phyloP scores from a whole-genome alignment of 2,888 invertebrate species.

The Pedicia rivosa region DNA sequence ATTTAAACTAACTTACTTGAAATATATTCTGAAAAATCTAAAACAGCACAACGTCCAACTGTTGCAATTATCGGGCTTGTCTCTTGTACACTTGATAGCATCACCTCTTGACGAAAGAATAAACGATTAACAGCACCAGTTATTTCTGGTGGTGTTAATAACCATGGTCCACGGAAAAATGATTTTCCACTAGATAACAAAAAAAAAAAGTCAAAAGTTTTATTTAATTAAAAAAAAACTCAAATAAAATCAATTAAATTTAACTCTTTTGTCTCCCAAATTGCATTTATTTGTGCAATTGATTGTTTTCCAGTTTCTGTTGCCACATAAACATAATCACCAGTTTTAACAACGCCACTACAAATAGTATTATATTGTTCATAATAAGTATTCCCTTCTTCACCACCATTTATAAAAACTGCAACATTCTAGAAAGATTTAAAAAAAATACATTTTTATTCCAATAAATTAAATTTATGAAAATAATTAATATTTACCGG shows the following conservation, averaged over 20 bases:
- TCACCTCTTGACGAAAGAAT: slow-evolving; percentile 88
- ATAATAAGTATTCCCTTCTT: slow-evolving; percentile 71
- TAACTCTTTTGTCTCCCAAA: slow-evolving; percentile 86
- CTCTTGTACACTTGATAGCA: slow-evolving; percentile 81
- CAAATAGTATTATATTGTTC: slow-evolving; percentile 83
- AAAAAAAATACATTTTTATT: slow-evolving; percentile 8
- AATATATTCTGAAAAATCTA: slow-evolving; percentile 80
- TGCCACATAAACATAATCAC: slow-evolving; percentile 91
- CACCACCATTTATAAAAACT: slow-evolving; percentile 50
- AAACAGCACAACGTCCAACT: slow-evolving; percentile 78
- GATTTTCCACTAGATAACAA: slow-evolving; percentile 57
- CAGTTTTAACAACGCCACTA: slow-evolving; percentile 68
- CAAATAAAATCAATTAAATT: slow-evolving; percentile 29
- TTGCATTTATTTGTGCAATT: slow-evolving; percentile 82
- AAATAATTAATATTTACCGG: slow-evolving; percentile 40
- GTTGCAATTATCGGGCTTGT: slow-evolving; percentile 82
- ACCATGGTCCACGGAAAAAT: slow-evolving; percentile 88
- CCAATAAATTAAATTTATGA: background rate
- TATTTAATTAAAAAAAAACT: slow-evolving; percentile 4
- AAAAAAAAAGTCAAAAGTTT: slow-evolving; percentile 2
- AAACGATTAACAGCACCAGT: slow-evolving; percentile 59
- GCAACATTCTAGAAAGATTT: slow-evolving; percentile 53
- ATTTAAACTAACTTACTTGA: slow-evolving; percentile 43
- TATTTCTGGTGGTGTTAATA: slow-evolving; percentile 77
- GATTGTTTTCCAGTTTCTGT: slow-evolving; percentile 81